These are phyloP conservation scores for Xyrichtys novacula DNA, from an alignment of 2,797 vertebrate species.

Conservation along the genomic window DNA sequence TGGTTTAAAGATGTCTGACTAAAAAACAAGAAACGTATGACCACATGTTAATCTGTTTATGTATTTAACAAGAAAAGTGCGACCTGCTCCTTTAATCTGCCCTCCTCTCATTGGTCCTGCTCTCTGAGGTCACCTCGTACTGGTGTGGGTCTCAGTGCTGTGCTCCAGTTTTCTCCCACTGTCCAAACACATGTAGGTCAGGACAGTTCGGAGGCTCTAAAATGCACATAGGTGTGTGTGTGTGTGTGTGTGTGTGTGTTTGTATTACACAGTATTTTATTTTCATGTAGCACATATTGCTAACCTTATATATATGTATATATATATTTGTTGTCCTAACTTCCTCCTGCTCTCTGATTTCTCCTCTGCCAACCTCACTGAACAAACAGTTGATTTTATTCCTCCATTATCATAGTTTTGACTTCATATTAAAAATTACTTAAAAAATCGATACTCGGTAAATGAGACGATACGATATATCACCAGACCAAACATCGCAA, in stretches of 20 bases:
- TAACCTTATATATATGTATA: too few relatives aligned
- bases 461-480: too few relatives aligned
- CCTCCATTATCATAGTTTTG: too few relatives aligned
- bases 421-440: too few relatives aligned
- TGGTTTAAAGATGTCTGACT: neutral
- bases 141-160: neutral
- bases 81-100: neutral
- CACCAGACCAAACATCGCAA: too few relatives aligned
- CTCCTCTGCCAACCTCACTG: too few relatives aligned
- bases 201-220: conserved; percentile 26
- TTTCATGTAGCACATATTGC: too few relatives aligned
- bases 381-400: too few relatives aligned
- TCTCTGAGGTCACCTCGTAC: conserved; percentile 2
- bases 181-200: conserved; percentile 39
- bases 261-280: too few relatives aligned
- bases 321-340: neutral
- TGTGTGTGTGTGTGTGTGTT: neutral
- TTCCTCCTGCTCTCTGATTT: neutral
- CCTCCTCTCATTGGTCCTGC: neutral
- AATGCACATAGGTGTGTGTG: neutral
- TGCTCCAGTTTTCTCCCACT: conserved; percentile 36
- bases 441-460: too few relatives aligned
- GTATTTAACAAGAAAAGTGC: neutral
- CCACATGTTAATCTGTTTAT: neutral
- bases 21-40: neutral